These are phyloP conservation scores for Mus spicilegus DNA, from an alignment of 2,113 vertebrate species.

Conservation along the genomic window DNA sequence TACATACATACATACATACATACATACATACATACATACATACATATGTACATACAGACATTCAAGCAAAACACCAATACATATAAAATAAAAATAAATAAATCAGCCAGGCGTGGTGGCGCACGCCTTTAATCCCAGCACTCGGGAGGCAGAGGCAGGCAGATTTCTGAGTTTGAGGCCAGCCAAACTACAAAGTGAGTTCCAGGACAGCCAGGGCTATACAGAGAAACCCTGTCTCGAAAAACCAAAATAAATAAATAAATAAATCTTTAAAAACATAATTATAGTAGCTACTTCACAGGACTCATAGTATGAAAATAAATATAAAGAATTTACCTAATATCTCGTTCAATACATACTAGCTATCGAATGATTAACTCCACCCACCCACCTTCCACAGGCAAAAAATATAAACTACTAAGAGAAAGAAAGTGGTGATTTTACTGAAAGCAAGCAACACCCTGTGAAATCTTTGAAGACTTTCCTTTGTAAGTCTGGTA, in stretches of 20 bases:
- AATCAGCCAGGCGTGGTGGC: background rate
- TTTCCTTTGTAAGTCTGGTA: conserved; percentile 62
- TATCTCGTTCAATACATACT: background rate
- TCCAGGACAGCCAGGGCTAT: too few relatives aligned
- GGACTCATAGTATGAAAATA: background rate
- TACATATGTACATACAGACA: background rate
- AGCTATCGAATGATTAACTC: background rate
- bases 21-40: background rate
- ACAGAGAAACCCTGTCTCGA: too few relatives aligned
- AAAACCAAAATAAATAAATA: background rate
- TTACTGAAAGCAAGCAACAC: conserved; percentile 55
- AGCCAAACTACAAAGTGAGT: too few relatives aligned
- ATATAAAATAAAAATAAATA: background rate
- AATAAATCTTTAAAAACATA: background rate
- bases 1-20: background rate
- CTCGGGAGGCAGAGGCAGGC: too few relatives aligned
- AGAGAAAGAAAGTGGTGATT: conserved; percentile 24
- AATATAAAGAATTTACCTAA: background rate
- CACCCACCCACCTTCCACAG: background rate
- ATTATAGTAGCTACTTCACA: background rate
- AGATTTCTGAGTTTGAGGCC: too few relatives aligned
- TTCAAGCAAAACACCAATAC: background rate
- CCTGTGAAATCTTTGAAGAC: conserved; percentile 45
- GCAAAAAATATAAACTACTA: conserved; percentile 58
- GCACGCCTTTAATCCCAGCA: too few relatives aligned